phyloP scores from a whole-genome alignment of 2,113 vertebrate genomes.

The Rana temporaria region DNA sequence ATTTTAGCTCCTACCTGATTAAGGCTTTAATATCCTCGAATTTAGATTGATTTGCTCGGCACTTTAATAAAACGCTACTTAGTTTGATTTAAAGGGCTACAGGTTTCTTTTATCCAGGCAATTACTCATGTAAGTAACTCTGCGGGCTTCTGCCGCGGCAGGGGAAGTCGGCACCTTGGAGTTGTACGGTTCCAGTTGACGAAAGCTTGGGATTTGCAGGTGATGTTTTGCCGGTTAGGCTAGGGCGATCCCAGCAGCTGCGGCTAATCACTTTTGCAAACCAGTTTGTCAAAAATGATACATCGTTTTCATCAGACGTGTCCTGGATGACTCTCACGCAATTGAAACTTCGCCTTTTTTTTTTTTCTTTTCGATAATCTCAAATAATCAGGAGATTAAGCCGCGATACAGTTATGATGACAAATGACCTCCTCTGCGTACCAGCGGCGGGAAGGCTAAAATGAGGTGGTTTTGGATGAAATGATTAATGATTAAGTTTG shows the following conservation, averaged over 20 bases:
- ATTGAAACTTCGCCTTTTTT: slow-evolving; percentile 91
- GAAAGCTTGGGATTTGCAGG: slow-evolving; percentile 84
- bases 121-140: slow-evolving; percentile 87
- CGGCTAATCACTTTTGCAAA: slow-evolving; percentile 74
- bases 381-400: slow-evolving; percentile 83
- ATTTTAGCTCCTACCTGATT: slow-evolving; percentile 99
- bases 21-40: slow-evolving; percentile 99
- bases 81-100: slow-evolving; percentile 92
- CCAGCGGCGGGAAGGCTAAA: slow-evolving; percentile 73
- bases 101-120: slow-evolving; percentile 84
- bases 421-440: slow-evolving; percentile 83
- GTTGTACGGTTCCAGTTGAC: slow-evolving; percentile 77
- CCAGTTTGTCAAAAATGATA: slow-evolving; percentile 90
- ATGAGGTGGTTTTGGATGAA: slow-evolving; percentile 76
- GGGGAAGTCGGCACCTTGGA: slow-evolving; percentile 71
- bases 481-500: slow-evolving; percentile 75
- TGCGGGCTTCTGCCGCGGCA: slow-evolving; percentile 46
- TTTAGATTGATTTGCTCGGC: slow-evolving; percentile 99
- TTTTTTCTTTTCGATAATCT: slow-evolving; percentile 80
- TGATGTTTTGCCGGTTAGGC: slow-evolving; percentile 79
- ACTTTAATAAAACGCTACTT: slow-evolving; percentile 98
- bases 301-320: slow-evolving; percentile 88
- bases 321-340: slow-evolving; percentile 82
- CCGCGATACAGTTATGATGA: slow-evolving; percentile 81
- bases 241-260: slow-evolving; percentile 70